Percentiles rank a stretch among this genome's conserved stretches.
phyloP scores from a whole-genome alignment of 2,113 vertebrate genomes.

The Choloepus hoffmanni region DNA sequence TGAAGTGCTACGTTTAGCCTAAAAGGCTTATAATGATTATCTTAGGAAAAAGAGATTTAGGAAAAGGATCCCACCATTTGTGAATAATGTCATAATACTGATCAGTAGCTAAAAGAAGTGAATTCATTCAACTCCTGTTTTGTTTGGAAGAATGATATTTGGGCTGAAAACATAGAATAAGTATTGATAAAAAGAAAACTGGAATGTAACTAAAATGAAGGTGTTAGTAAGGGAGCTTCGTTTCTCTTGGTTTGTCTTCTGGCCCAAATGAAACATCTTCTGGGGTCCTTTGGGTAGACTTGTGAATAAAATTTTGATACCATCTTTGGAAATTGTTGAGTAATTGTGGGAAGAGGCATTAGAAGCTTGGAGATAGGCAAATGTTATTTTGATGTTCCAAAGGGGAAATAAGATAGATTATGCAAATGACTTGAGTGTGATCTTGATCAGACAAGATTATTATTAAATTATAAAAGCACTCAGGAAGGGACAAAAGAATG shows the following conservation, averaged over 20 bases:
- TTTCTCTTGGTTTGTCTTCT: conserved; percentile 15
- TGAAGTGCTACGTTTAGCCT: not conserved
- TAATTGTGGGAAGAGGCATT: not conserved
- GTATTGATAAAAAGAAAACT: not conserved
- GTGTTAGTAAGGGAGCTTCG: not conserved
- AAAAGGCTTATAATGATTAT: not conserved
- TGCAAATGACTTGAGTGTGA: not conserved
- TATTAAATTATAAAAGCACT: conserved; percentile 21
- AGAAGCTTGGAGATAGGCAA: not conserved
- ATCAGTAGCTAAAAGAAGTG: not conserved
- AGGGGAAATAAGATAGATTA: not conserved
- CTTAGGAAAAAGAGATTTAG: not conserved
- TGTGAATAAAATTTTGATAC: not conserved
- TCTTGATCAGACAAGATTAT: not conserved
- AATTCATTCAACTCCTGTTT: not conserved
- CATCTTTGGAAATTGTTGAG: not conserved
- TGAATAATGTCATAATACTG: not conserved
- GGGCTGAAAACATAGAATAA: not conserved
- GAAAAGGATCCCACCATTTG: not conserved
- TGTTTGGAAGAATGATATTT: conserved; percentile 7
- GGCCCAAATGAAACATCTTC: not conserved
- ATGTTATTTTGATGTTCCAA: not conserved
- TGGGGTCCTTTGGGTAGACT: not conserved
- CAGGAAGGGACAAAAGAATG: not conserved
- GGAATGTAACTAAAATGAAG: conserved; percentile 10